These are phyloP conservation scores for Centrocercus urophasianus DNA, from an alignment of 2,113 vertebrate species.

Conservation along the genomic window DNA sequence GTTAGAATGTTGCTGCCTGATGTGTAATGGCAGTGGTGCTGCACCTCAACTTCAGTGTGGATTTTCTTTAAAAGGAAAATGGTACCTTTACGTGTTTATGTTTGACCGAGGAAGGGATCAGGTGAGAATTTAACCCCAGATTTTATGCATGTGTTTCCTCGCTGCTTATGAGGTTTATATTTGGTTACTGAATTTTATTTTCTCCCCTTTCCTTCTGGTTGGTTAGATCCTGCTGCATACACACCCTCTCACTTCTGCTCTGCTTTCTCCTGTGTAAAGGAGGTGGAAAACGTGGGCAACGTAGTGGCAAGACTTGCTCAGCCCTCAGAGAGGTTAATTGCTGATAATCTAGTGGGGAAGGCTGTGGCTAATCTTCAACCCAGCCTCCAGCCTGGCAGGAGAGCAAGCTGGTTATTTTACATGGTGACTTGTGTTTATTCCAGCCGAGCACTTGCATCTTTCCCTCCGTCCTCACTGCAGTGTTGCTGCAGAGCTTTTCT, in stretches of 20 bases:
- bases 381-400: background rate
- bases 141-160: background rate
- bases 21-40: background rate
- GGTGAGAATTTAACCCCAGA: background rate
- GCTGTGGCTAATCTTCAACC: conserved; percentile 33
- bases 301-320: background rate
- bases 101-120: background rate
- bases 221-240: background rate
- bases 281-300: background rate
- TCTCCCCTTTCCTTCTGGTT: background rate
- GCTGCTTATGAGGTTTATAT: background rate
- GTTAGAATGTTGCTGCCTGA: background rate
- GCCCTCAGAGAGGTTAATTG: background rate
- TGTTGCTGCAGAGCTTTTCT: background rate
- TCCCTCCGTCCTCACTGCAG: background rate
- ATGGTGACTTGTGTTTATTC: background rate
- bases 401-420: background rate
- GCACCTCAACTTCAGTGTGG: rapidly evolving
- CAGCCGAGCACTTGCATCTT: background rate
- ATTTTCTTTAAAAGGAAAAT: background rate
- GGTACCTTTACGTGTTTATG: background rate
- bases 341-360: background rate
- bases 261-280: rapidly evolving
- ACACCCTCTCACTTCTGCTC: rapidly evolving
- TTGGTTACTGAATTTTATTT: background rate